Evolutionary conservation across 2,888 invertebrate species (phyloP).

Genomic region (Deilephila elpenor): DNA sequence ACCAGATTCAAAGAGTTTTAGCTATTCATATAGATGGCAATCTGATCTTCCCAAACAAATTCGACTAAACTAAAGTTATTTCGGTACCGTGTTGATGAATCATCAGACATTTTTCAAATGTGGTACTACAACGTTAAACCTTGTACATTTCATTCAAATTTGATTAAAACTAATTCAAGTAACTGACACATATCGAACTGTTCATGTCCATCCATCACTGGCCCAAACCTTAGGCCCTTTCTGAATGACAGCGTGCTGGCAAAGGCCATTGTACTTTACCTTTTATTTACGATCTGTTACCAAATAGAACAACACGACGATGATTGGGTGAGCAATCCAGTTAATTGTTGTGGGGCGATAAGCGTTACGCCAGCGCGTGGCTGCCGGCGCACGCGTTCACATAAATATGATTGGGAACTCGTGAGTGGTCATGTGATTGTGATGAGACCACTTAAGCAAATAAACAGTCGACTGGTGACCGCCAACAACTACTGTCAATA

Average conservation of each 20-base stretch:
- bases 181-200: neutral
- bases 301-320: constrained; percentile 54
- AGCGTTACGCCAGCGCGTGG: constrained; percentile 56
- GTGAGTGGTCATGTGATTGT: constrained; percentile 80
- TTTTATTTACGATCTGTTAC: constrained; percentile 59
- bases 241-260: constrained; percentile 26
- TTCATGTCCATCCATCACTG: neutral
- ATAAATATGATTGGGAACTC: constrained; percentile 72
- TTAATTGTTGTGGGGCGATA: constrained; percentile 63
- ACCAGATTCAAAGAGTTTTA: too few relatives aligned
- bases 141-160: too few relatives aligned
- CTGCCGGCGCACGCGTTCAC: constrained; percentile 53
- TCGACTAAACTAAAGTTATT: too few relatives aligned
- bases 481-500: constrained; percentile 64
- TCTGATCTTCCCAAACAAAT: too few relatives aligned
- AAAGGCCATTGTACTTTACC: constrained; percentile 66
- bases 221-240: neutral
- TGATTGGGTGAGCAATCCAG: constrained; percentile 63
- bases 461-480: constrained; percentile 68
- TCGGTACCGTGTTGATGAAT: too few relatives aligned
- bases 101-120: too few relatives aligned
- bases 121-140: too few relatives aligned
- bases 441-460: constrained; percentile 83
- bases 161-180: too few relatives aligned
- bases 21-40: too few relatives aligned